Evolutionary conservation across 2,797 vertebrate species (phyloP).

Genomic region (Myoxocephalus aenaeus): DNA sequence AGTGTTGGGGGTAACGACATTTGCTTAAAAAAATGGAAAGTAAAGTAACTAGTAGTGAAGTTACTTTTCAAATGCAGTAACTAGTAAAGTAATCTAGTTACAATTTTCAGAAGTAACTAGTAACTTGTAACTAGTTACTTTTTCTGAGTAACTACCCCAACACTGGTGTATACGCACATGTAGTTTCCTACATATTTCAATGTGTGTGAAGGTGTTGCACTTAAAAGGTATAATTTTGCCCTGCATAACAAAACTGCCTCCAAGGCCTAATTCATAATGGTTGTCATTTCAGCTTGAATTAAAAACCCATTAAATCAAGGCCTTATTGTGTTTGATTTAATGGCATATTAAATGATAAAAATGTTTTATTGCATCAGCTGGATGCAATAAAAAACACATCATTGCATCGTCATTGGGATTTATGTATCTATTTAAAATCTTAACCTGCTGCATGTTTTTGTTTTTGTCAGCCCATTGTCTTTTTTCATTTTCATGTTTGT

Average conservation of each 20-base stretch:
- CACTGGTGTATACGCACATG: background rate
- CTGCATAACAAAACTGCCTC: background rate
- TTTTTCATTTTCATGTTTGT: slow-evolving; percentile 45
- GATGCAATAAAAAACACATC: background rate
- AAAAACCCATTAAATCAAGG: slow-evolving; percentile 30
- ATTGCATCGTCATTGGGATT: background rate
- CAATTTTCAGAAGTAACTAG: too few species aligned
- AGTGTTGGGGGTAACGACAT: too few species aligned
- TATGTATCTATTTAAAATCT: slow-evolving; percentile 9
- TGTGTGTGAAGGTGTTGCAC: background rate
- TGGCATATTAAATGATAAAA: background rate
- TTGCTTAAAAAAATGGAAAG: too few species aligned
- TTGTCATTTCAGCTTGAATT: slow-evolving; percentile 31
- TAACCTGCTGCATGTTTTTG: slow-evolving; percentile 12
- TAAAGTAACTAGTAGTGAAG: too few species aligned
- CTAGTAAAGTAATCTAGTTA: too few species aligned
- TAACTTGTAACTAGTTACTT: too few species aligned
- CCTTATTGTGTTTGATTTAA: slow-evolving; percentile 21
- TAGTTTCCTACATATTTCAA: background rate
- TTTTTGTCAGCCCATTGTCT: slow-evolving; percentile 47
- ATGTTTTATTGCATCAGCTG: slow-evolving; percentile 10
- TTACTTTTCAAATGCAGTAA: too few species aligned
- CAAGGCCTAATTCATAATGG: background rate
- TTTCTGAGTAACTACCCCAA: too few species aligned
- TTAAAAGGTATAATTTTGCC: slow-evolving; percentile 8